Base-by-base conservation (phyloP, 2,888 invertebrate genomes). In the Phlogophora meticulosa region DNA sequence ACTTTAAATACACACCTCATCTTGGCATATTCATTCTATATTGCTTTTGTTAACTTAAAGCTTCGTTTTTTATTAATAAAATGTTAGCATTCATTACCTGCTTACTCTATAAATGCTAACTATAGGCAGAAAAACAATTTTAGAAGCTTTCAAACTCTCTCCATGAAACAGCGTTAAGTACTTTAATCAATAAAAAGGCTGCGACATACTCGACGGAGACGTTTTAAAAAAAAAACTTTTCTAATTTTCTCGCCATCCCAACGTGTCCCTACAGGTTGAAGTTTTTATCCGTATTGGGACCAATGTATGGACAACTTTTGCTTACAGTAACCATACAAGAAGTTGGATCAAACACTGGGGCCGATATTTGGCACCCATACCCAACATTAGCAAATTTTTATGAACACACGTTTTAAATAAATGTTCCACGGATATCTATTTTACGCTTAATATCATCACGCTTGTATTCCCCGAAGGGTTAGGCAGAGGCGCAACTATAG, bases 151-250 rank as follows among this genome's bases (percentile, higher is more conserved):
- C 24, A 71, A 57, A 57, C 36, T 52, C 15, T 42, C 17, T 42
- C 46, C 7, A 43, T 32, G 46, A 48, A n/a, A 53, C 10, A 38
- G 9, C 32, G 15, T 45, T 28, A n/a, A n/a, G n/a, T n/a, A 51
- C 48, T 63, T 40, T 51, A 70, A 69, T 69, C 68, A 66, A 78
- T 72, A 68, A 68, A 78, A 55, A 45, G n/a, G 7, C 32, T 22
- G 32, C 53, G 52, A 55, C 72, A 62, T 46, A 75, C 64, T 84
- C 78, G 76, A 88, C 88, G 90, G 89, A 90, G 90, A 89, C 85
- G 87, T 85, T 91, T 89, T 72, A 83, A 88, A 87, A 65, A 60
- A 56, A 0, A 78, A 93, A 93, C 89, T 94, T 93, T 93, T 93
- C 91, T 92, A 92, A 94, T 93, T 91, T 92, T 87, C 86, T 80